Conservation (phyloP, 2,888 invertebrate species). For the Diarsia brunnea region DNA sequence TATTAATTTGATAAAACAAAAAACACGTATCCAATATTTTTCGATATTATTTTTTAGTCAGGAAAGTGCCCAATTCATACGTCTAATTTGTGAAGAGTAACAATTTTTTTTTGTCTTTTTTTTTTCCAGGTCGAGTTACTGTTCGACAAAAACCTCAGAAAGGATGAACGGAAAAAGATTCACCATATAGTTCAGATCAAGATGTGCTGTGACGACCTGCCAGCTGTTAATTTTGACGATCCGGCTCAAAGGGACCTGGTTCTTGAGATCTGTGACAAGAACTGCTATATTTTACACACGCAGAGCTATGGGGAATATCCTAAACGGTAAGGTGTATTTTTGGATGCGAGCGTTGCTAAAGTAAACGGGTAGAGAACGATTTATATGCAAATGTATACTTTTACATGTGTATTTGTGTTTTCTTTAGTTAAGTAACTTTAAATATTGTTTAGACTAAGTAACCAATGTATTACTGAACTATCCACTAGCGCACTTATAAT, state of each 20-base stretch:
- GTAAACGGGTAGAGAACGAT: no score
- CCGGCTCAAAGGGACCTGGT: slow-evolving; percentile 65
- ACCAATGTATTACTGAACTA: no score
- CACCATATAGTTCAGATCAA: slow-evolving; percentile 69
- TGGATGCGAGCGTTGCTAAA: no score
- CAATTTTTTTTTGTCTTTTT: neutral
- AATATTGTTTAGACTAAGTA: no score
- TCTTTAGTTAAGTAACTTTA: no score
- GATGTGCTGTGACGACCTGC: slow-evolving; percentile 49
- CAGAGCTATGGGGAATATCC: slow-evolving; percentile 70
- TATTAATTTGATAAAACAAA: no score
- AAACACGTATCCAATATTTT: no score
- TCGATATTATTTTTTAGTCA: no score
- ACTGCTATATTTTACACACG: slow-evolving; percentile 72
- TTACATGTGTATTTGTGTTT: no score
- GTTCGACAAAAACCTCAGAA: slow-evolving; percentile 71
- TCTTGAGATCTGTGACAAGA: slow-evolving; percentile 69
- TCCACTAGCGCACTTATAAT: no score
- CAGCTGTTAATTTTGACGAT: slow-evolving; percentile 49
- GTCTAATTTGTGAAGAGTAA: neutral
- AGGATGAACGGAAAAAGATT: slow-evolving; percentile 70
- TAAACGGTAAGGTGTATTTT: slow-evolving; percentile 71
- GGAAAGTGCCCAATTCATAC: no score
- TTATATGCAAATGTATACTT: no score
- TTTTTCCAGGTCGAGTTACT: slow-evolving; percentile 64